Percentiles rank a stretch among this genome's conserved stretches.
These are phyloP conservation scores for Xiphias gladius DNA, from an alignment of 2,113 vertebrate species.

Conservation along the genomic window DNA sequence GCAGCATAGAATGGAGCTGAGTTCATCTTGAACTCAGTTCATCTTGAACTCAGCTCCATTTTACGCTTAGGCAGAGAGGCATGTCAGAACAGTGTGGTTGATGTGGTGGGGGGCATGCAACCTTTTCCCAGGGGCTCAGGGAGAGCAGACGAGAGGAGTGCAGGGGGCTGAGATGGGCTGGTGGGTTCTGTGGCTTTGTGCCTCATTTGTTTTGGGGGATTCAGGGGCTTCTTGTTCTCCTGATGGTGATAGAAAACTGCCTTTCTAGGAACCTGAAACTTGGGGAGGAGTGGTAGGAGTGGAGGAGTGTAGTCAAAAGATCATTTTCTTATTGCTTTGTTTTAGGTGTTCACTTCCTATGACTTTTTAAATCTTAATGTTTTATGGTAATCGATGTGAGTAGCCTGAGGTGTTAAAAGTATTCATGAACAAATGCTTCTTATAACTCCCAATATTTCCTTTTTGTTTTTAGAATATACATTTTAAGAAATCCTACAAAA, in stretches of 20 bases:
- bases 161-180: slow-evolving; percentile 69
- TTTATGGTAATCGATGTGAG: background rate
- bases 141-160: slow-evolving; percentile 63
- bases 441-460: background rate
- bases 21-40: slow-evolving; percentile 54
- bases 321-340: slow-evolving; percentile 32
- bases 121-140: slow-evolving; percentile 65
- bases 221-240: slow-evolving; percentile 67
- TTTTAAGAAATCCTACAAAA: background rate
- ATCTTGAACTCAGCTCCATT: slow-evolving; percentile 31
- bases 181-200: slow-evolving; percentile 78
- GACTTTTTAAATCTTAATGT: slow-evolving; percentile 4
- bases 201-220: slow-evolving; percentile 54
- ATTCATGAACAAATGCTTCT: background rate
- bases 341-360: slow-evolving; percentile 26
- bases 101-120: slow-evolving; percentile 74
- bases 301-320: background rate
- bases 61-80: slow-evolving; percentile 53
- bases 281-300: slow-evolving; percentile 7
- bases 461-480: background rate
- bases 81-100: slow-evolving; percentile 67
- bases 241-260: slow-evolving; percentile 46
- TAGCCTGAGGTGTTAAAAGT: background rate
- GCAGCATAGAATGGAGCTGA: background rate
- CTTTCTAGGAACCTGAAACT: slow-evolving; percentile 84